Evolutionary conservation across 2,888 invertebrate genomes (phyloP).

Genomic region (Drosophila mettleri): DNA sequence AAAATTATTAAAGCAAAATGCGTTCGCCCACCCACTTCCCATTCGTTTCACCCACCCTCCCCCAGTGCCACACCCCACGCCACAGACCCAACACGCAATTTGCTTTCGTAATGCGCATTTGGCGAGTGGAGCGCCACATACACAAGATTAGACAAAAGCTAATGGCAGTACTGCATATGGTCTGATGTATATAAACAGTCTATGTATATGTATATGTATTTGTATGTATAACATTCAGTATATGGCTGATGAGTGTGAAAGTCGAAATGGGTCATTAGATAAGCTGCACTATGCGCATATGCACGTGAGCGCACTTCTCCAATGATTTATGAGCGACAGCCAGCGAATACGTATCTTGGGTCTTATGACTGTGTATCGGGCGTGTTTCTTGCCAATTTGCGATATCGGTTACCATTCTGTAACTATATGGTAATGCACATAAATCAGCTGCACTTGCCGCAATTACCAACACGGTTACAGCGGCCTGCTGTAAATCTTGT

Average conservation of each 20-base stretch:
- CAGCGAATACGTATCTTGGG: slow-evolving; percentile 45
- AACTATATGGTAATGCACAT: slow-evolving; percentile 49
- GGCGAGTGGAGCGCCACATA: slow-evolving; percentile 32
- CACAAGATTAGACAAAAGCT: slow-evolving; percentile 64
- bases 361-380: slow-evolving; percentile 29
- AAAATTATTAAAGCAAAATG: slow-evolving; percentile 41
- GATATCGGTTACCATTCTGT: slow-evolving; percentile 35
- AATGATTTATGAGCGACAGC: slow-evolving; percentile 70
- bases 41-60: too few species aligned
- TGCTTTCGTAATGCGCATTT: slow-evolving; percentile 62
- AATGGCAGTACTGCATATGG: slow-evolving; percentile 54
- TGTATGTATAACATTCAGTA: not conserved
- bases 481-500: slow-evolving; percentile 56
- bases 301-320: slow-evolving; percentile 66
- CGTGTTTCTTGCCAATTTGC: slow-evolving; percentile 49
- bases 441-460: slow-evolving; percentile 54
- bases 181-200: slow-evolving; percentile 17
- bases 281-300: slow-evolving; percentile 43
- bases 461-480: slow-evolving; percentile 48
- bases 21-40: slow-evolving; percentile 14
- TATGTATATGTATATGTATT: not conserved
- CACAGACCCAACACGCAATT: slow-evolving; percentile 56
- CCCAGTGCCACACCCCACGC: not conserved
- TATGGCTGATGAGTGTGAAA: slow-evolving; percentile 36
- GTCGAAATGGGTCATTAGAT: slow-evolving; percentile 67